Evolutionary conservation across 2,888 invertebrate species (phyloP).

Genomic region (Tribolium freemani): DNA sequence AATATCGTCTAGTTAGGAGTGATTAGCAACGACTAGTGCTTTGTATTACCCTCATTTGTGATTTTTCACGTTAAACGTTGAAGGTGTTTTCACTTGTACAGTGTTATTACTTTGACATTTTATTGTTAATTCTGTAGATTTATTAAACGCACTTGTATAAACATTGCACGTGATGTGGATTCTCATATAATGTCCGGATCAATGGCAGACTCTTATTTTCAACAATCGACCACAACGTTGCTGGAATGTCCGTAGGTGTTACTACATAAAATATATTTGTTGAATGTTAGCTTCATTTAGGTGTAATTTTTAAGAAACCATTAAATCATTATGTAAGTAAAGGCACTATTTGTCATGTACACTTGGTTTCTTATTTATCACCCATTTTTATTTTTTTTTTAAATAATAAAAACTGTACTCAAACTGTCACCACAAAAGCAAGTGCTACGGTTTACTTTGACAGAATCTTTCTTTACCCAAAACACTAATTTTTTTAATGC

Average conservation of each 20-base stretch:
- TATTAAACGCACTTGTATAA: conserved; percentile 39
- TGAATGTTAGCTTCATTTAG: conserved; percentile 47
- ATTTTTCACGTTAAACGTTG: conserved; percentile 19
- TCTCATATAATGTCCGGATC: not conserved
- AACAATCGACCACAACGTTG: conserved; percentile 24
- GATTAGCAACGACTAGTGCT: conserved; percentile 45
- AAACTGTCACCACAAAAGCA: too few species aligned
- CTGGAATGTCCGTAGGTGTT: conserved; percentile 37
- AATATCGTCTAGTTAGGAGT: conserved; percentile 25
- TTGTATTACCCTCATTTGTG: conserved; percentile 29
- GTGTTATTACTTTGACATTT: conserved; percentile 53
- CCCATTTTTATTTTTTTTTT: not conserved
- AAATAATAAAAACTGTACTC: too few species aligned
- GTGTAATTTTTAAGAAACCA: conserved; percentile 46
- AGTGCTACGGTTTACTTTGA: too few species aligned
- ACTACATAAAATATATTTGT: conserved; percentile 38
- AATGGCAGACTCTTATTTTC: conserved; percentile 19
- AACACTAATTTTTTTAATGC: too few species aligned
- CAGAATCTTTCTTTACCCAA: too few species aligned
- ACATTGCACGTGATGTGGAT: conserved; percentile 20
- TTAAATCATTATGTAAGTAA: conserved; percentile 43
- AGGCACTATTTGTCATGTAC: conserved; percentile 29
- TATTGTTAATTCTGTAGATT: conserved; percentile 45
- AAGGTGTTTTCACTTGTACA: conserved; percentile 48
- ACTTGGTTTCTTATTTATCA: not conserved